phyloP scores from a whole-genome alignment of 2,797 vertebrate species.

The Macropodus opercularis region DNA sequence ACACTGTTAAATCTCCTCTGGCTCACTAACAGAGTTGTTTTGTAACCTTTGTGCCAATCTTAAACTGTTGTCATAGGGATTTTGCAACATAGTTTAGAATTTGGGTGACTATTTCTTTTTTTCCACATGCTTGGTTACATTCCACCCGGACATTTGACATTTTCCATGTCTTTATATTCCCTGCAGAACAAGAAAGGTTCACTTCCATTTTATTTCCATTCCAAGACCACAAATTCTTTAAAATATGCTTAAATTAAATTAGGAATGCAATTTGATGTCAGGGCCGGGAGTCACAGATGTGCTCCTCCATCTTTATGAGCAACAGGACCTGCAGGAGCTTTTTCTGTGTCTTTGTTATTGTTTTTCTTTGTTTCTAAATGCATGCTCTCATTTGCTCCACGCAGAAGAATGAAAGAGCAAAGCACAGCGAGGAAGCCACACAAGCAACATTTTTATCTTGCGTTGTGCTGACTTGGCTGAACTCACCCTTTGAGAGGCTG shows the following conservation, averaged over 20 bases:
- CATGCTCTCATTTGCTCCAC: slow-evolving; percentile 28
- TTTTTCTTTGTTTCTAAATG: slow-evolving; percentile 17
- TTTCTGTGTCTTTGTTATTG: slow-evolving; percentile 33
- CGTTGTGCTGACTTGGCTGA: slow-evolving; percentile 78
- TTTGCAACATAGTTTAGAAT: background rate
- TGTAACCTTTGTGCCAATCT: background rate
- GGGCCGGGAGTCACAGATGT: slow-evolving; percentile 20
- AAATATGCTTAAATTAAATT: slow-evolving; percentile 46
- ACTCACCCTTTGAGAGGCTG: slow-evolving; percentile 80
- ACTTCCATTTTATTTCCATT: slow-evolving; percentile 44
- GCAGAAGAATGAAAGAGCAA: slow-evolving; percentile 45
- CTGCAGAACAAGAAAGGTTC: slow-evolving; percentile 25
- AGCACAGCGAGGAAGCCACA: slow-evolving; percentile 65
- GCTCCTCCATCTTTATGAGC: slow-evolving; percentile 39
- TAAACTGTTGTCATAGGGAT: slow-evolving; percentile 19
- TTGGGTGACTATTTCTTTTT: background rate
- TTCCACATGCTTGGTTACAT: background rate
- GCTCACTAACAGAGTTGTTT: slow-evolving; percentile 1
- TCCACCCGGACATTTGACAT: no score
- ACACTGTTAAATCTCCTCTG: slow-evolving; percentile 1
- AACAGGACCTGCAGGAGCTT: slow-evolving; percentile 25
- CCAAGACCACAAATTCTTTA: slow-evolving; percentile 29
- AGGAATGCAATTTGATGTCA: slow-evolving; percentile 43
- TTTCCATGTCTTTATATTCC: no score
- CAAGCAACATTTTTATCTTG: slow-evolving; percentile 71